A percentile compares a stretch with the other conserved stretches of the same genome.
phyloP scores from a whole-genome alignment of 1,140 invertebrate species.

The Aphelenchoides avenae region DNA sequence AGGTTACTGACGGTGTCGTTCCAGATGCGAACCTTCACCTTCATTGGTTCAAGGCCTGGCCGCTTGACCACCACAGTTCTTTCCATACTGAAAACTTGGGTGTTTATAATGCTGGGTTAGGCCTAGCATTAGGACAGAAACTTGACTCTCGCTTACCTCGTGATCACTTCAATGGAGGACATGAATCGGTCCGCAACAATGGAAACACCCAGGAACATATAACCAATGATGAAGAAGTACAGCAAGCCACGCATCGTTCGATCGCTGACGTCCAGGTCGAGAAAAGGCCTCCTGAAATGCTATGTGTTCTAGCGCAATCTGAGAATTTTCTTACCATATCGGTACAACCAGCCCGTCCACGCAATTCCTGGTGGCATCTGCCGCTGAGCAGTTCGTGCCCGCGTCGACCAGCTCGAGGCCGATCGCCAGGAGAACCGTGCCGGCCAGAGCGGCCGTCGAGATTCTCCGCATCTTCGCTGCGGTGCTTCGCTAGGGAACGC shows the following conservation, averaged over 20 bases:
- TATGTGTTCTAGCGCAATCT: neutral
- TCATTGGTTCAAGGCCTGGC: slow-evolving; percentile 57
- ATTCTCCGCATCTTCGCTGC: too few species aligned
- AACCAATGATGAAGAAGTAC: slow-evolving; percentile 82
- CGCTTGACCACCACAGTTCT: slow-evolving; percentile 60
- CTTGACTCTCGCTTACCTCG: too few species aligned
- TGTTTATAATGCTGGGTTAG: too few species aligned
- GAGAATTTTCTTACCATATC: slow-evolving; percentile 39
- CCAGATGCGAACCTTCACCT: slow-evolving; percentile 63
- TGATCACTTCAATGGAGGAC: slow-evolving; percentile 98
- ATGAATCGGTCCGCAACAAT: slow-evolving; percentile 98
- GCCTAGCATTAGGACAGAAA: slow-evolving; percentile 59
- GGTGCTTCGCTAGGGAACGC: too few species aligned
- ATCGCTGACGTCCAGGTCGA: slow-evolving; percentile 68
- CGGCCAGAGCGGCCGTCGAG: slow-evolving; percentile 15
- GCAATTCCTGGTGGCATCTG: slow-evolving; percentile 58
- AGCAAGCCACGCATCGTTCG: slow-evolving; percentile 74
- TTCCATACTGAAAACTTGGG: slow-evolving; percentile 48
- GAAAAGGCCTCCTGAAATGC: slow-evolving; percentile 66
- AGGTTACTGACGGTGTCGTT: slow-evolving; percentile 82
- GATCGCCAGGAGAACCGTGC: slow-evolving; percentile 3
- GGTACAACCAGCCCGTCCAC: slow-evolving; percentile 54
- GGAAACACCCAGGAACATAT: slow-evolving; percentile 95
- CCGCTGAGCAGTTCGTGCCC: slow-evolving; percentile 57
- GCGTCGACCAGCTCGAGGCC: slow-evolving; percentile 23